A percentile compares a stretch with the other conserved stretches of the same genome.
phyloP scores from a whole-genome alignment of 2,113 vertebrate species.

The Stegostoma tigrinum region DNA sequence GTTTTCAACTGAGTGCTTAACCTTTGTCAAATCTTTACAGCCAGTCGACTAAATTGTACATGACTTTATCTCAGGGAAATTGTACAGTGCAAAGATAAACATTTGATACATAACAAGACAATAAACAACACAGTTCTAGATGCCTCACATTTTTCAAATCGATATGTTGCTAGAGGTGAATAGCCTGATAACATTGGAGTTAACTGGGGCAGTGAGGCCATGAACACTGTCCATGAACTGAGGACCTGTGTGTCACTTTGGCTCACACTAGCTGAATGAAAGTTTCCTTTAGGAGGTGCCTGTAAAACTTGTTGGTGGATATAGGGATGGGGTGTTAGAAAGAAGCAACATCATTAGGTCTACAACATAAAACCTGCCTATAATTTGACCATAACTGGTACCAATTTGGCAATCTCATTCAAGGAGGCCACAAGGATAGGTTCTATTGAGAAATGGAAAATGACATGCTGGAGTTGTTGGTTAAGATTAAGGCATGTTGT shows the following conservation, averaged over 20 bases:
- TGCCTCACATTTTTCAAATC: background rate
- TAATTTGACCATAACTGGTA: background rate
- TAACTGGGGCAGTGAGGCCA: background rate
- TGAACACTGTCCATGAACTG: background rate
- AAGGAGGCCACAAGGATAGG: background rate
- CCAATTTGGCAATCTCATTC: slow-evolving; percentile 1
- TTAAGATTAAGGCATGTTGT: background rate
- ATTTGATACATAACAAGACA: background rate
- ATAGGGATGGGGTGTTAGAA: background rate
- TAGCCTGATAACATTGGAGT: background rate
- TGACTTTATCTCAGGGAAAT: background rate
- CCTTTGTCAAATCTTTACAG: background rate
- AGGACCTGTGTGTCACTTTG: background rate
- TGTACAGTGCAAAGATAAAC: background rate
- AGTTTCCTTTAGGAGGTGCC: background rate
- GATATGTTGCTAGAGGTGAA: background rate
- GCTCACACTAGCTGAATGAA: background rate
- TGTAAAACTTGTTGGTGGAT: background rate
- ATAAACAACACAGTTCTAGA: background rate
- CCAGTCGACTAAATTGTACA: background rate
- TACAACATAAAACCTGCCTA: background rate
- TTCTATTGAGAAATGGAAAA: background rate
- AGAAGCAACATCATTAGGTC: background rate
- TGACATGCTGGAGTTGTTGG: background rate
- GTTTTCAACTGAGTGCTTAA: background rate